These are phyloP conservation scores for Tromatobia lineatoria DNA, from an alignment of 2,888 invertebrate species.

Conservation along the genomic window DNA sequence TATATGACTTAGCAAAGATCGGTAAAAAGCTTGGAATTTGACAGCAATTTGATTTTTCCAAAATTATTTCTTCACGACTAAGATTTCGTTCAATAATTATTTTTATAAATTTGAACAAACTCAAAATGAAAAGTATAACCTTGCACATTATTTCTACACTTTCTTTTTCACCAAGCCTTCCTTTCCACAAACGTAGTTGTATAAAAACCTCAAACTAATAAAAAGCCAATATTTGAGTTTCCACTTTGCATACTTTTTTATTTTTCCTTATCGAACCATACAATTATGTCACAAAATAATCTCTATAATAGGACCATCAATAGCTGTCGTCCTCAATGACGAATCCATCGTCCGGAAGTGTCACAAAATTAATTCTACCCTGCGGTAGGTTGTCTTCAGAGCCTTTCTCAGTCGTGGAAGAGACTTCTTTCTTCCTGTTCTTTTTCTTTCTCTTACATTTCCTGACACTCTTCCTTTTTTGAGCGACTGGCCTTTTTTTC, in stretches of 20 bases:
- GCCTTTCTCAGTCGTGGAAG: background rate
- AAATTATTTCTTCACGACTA: too few relatives aligned
- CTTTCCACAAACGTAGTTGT: too few relatives aligned
- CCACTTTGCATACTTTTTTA: background rate
- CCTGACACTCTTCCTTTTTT: background rate
- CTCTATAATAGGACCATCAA: background rate
- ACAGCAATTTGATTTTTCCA: too few relatives aligned
- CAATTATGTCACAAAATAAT: too few relatives aligned
- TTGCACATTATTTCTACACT: too few relatives aligned
- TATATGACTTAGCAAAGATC: too few relatives aligned
- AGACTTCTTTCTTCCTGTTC: slow-evolving; percentile 14
- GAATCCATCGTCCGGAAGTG: background rate
- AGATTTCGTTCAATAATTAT: too few relatives aligned
- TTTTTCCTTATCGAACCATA: background rate
- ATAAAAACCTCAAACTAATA: background rate
- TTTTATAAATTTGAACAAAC: too few relatives aligned
- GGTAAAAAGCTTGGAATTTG: too few relatives aligned
- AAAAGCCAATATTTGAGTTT: background rate
- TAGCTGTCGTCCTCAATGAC: background rate
- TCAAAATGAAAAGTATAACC: too few relatives aligned
- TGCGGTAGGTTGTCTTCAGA: background rate
- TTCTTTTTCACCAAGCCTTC: too few relatives aligned
- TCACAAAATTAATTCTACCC: slow-evolving; percentile 1
- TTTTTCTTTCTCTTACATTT: slow-evolving; percentile 18
- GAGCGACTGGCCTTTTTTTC: background rate